Percentiles rank a stretch among this genome's conserved stretches.
Conservation (phyloP, 2,113 vertebrate genomes). For the Junco hyemalis region DNA sequence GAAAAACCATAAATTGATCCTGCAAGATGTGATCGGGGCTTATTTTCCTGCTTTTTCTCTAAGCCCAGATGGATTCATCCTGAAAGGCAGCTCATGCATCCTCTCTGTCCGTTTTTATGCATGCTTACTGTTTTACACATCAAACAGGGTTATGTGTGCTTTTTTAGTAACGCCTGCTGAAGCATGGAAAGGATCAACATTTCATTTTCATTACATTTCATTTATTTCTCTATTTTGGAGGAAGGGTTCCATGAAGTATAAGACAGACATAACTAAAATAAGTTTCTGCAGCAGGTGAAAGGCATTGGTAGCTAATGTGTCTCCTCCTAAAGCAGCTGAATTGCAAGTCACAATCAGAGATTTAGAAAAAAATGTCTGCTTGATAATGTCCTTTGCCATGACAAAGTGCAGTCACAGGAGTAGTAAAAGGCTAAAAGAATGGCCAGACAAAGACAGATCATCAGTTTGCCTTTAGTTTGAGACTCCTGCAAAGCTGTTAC, state of each 20-base stretch:
- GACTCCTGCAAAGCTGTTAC: background rate
- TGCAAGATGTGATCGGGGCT: background rate
- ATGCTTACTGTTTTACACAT: slow-evolving; percentile 29
- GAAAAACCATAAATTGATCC: background rate
- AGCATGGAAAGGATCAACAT: slow-evolving; percentile 42
- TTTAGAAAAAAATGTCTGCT: background rate
- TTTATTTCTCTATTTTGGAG: slow-evolving; percentile 57
- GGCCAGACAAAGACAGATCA: background rate
- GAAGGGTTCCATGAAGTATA: slow-evolving; percentile 5
- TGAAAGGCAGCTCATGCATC: slow-evolving; percentile 16
- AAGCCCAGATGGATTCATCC: background rate
- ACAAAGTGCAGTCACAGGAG: background rate
- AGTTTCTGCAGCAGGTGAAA: slow-evolving; percentile 38
- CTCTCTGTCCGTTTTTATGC: background rate
- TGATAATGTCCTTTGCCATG: background rate
- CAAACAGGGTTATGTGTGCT: slow-evolving; percentile 39
- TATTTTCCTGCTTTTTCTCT: background rate
- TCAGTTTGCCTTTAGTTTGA: background rate
- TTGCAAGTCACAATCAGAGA: background rate
- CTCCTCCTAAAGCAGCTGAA: slow-evolving; percentile 27
- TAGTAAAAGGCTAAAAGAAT: slow-evolving; percentile 13
- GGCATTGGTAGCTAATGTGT: slow-evolving; percentile 27
- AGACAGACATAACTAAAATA: slow-evolving; percentile 28
- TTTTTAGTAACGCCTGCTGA: slow-evolving; percentile 43
- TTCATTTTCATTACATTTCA: slow-evolving; percentile 64